Conservation (phyloP, 2,888 invertebrate genomes). For the Criorhina ranunculi region DNA sequence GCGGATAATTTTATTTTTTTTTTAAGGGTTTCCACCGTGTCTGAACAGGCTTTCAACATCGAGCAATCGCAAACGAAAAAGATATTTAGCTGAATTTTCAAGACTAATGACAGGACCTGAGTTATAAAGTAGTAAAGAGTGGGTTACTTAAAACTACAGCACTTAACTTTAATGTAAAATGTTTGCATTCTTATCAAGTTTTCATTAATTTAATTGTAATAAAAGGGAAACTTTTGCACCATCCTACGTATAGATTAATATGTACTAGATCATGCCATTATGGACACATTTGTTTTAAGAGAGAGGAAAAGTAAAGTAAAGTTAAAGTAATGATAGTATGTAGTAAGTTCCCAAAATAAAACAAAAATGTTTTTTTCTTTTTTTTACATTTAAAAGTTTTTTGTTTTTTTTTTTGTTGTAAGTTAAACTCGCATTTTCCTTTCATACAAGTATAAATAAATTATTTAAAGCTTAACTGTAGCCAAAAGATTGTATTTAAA, state of each 20-base stretch:
- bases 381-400: conserved; percentile 8
- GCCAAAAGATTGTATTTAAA: conserved; percentile 80
- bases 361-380: conserved; percentile 43
- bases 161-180: too few species aligned
- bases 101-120: too few species aligned
- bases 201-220: too few species aligned
- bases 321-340: conserved; percentile 35
- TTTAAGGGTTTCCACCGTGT: too few species aligned
- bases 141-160: too few species aligned
- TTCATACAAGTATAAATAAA: conserved; percentile 34
- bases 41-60: too few species aligned
- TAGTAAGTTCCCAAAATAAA: conserved; percentile 63
- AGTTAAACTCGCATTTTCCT: conserved; percentile 56
- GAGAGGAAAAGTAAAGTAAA: conserved; percentile 23
- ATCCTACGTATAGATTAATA: conserved; percentile 32
- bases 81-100: too few species aligned
- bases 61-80: too few species aligned
- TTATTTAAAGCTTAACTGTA: conserved; percentile 69
- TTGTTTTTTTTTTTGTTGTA: conserved; percentile 18
- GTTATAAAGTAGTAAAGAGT: too few species aligned
- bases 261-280: conserved; percentile 67
- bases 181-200: too few species aligned
- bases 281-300: conserved; percentile 60
- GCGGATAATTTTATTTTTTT: too few species aligned
- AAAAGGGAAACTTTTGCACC: too few species aligned